Conservation (phyloP, 2,797 vertebrate genomes). For the Hippocampus kuda region DNA sequence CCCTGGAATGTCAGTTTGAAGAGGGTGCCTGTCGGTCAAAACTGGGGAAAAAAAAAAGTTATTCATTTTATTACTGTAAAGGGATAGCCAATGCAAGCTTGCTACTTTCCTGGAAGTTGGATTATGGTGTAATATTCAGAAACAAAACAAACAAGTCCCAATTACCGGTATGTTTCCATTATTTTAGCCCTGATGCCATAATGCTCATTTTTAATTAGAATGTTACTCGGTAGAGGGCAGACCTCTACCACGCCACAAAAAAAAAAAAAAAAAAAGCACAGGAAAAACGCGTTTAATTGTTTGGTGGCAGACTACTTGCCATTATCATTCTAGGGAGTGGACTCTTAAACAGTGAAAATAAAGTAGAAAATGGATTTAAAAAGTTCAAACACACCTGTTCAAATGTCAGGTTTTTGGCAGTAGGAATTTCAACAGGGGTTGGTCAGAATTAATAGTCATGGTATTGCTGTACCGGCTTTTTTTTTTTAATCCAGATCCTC, state of each 20-base stretch:
- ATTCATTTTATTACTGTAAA: background rate
- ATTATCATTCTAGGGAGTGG: too few relatives aligned
- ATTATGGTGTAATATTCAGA: background rate
- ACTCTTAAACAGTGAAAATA: too few relatives aligned
- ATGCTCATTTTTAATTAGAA: background rate
- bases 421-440: background rate
- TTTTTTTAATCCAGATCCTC: background rate
- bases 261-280: background rate
- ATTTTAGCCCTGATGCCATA: too few relatives aligned
- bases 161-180: background rate
- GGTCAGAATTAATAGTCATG: background rate
- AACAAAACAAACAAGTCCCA: background rate
- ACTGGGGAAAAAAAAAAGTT: too few relatives aligned
- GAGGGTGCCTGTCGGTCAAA: background rate
- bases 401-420: too few relatives aligned
- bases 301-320: background rate
- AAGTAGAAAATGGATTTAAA: too few relatives aligned
- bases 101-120: background rate
- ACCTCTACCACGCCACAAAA: background rate
- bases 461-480: background rate
- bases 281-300: background rate
- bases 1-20: constrained; percentile 32
- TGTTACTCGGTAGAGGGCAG: background rate
- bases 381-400: too few relatives aligned
- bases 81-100: background rate